Evolutionary conservation across 2,113 vertebrate genomes (phyloP).

Genomic region (Montifringilla adamsi): DNA sequence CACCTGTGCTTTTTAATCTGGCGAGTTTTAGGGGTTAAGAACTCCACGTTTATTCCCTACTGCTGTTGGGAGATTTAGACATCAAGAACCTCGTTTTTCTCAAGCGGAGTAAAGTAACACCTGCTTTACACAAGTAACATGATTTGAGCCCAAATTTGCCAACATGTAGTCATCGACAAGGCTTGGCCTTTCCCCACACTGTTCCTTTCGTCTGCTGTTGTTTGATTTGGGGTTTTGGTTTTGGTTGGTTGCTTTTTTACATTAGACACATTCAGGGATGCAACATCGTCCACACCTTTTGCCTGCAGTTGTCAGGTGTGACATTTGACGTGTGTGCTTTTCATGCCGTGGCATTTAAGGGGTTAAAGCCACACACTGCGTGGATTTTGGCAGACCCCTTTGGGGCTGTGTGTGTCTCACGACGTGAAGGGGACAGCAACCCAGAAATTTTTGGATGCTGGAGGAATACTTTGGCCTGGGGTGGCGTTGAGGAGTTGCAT

Average conservation of each 20-base stretch:
- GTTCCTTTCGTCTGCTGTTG: not conserved
- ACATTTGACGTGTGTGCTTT: accelerated
- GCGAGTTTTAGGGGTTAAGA: not conserved
- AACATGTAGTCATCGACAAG: not conserved
- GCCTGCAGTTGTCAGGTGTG: not conserved
- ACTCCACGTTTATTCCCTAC: not conserved
- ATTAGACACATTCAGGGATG: not conserved
- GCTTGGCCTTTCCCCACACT: accelerated
- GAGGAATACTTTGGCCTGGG: not conserved
- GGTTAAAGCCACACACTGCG: not conserved
- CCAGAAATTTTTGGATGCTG: not conserved
- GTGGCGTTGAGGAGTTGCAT: accelerated
- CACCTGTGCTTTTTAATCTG: not conserved
- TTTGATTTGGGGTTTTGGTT: not conserved
- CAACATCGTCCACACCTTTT: not conserved
- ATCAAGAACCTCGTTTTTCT: not conserved
- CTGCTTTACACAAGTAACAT: not conserved
- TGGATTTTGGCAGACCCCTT: not conserved
- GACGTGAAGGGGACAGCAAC: not conserved
- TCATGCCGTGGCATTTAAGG: not conserved
- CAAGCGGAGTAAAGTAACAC: not conserved
- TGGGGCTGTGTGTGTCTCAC: no score
- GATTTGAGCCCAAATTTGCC: not conserved
- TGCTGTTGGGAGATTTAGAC: not conserved
- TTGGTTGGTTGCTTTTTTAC: not conserved